phyloP scores from a whole-genome alignment of 2,888 invertebrate genomes.

The Amorpha juglandis region DNA sequence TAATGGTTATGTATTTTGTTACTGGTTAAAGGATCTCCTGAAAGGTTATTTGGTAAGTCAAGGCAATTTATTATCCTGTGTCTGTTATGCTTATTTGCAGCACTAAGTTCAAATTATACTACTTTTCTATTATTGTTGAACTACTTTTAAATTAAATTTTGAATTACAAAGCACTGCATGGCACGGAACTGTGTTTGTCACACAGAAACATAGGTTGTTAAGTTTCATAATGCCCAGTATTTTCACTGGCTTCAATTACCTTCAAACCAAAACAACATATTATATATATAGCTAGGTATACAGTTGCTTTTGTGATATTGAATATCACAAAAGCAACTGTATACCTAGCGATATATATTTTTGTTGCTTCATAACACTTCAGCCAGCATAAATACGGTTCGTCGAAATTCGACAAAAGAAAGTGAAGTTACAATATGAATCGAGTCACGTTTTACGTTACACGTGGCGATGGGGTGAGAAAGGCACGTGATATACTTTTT shows the following conservation, averaged over 20 bases:
- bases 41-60: constrained; percentile 70
- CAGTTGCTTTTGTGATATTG: too few species aligned
- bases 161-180: too few species aligned
- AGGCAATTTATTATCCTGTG: not conserved
- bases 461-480: not conserved
- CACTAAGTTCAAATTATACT: too few species aligned
- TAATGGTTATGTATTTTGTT: constrained; percentile 44
- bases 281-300: too few species aligned
- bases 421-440: not conserved
- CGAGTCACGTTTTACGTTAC: constrained; percentile 6
- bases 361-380: not conserved
- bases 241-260: too few species aligned
- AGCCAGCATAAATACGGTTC: not conserved
- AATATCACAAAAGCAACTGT: too few species aligned
- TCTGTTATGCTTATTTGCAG: not conserved
- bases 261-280: too few species aligned
- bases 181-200: too few species aligned
- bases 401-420: not conserved
- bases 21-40: constrained; percentile 78
- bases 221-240: too few species aligned
- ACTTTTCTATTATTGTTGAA: too few species aligned
- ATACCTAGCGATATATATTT: not conserved
- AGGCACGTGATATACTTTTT: constrained; percentile 21
- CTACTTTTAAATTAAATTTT: too few species aligned
- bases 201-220: too few species aligned